Percentiles rank a stretch among this genome's conserved stretches.
phyloP scores from a whole-genome alignment of 2,888 invertebrate genomes.

The Xanthia togata region DNA sequence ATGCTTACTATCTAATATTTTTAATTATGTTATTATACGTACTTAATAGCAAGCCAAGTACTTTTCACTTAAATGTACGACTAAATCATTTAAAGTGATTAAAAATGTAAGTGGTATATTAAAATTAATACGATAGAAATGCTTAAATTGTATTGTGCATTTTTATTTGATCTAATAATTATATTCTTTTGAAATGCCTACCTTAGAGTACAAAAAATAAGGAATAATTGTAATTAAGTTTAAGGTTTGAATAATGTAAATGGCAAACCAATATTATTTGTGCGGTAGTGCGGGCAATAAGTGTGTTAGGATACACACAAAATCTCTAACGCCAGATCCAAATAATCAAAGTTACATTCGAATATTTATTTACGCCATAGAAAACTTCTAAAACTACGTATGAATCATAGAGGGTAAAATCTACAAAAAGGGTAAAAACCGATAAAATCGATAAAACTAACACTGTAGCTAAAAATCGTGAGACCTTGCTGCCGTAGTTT shows the following conservation, averaged over 20 bases:
- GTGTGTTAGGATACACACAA: constrained; percentile 14
- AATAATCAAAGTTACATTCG: neutral
- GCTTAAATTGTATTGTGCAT: constrained; percentile 39
- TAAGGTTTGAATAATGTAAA: constrained; percentile 2
- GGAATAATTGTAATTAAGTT: neutral
- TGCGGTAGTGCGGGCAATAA: constrained; percentile 34
- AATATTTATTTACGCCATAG: neutral
- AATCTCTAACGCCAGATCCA: neutral
- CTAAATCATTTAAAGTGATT: constrained; percentile 34
- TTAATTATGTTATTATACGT: constrained; percentile 17
- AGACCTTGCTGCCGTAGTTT: neutral
- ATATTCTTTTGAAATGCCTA: constrained; percentile 49
- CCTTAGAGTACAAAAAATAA: constrained; percentile 34
- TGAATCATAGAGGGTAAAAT: constrained; percentile 9
- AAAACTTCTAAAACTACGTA: neutral
- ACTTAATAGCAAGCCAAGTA: constrained; percentile 71
- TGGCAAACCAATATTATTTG: constrained; percentile 22
- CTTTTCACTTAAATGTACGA: constrained; percentile 51
- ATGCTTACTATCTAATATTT: constrained; percentile 48
- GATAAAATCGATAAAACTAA: constrained; percentile 10
- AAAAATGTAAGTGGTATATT: constrained; percentile 56
- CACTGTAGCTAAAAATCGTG: no score
- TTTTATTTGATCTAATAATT: constrained; percentile 1
- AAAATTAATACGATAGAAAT: constrained; percentile 25
- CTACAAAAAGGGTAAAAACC: constrained; percentile 5